These are phyloP conservation scores for Hystrix cristata DNA, from an alignment of 2,113 vertebrate genomes.

Conservation along the genomic window DNA sequence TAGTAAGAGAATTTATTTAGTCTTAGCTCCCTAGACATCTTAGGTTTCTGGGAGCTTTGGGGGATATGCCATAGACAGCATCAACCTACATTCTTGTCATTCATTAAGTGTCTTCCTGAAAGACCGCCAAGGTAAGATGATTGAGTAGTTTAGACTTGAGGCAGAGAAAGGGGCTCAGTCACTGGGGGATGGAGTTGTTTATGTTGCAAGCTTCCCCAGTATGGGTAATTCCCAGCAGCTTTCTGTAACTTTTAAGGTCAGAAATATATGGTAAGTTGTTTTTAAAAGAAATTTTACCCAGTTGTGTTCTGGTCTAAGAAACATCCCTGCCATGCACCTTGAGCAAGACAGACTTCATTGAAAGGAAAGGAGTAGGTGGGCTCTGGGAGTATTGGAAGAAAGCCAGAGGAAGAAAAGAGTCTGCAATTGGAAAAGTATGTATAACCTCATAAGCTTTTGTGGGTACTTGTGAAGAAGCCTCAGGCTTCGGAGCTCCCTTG, in stretches of 20 bases:
- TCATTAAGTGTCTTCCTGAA: background rate
- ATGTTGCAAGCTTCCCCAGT: background rate
- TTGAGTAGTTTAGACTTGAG: background rate
- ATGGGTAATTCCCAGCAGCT: background rate
- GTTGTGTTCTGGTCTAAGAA: slow-evolving; percentile 20
- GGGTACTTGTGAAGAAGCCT: background rate
- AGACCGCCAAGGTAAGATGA: background rate
- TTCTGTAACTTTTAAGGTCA: slow-evolving; percentile 46
- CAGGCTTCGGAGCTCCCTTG: background rate
- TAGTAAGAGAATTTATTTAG: background rate
- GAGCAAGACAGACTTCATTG: background rate
- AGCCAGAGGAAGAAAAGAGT: background rate
- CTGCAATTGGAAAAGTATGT: background rate
- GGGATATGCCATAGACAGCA: background rate
- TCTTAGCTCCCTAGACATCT: background rate
- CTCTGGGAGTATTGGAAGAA: background rate
- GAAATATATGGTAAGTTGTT: background rate
- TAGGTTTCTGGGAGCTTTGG: background rate
- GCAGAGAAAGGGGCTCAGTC: background rate
- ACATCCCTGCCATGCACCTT: slow-evolving; percentile 1
- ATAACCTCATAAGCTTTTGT: background rate
- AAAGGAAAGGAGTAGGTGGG: background rate
- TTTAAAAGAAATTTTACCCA: slow-evolving; percentile 52
- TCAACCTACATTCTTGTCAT: background rate
- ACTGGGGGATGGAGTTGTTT: background rate